Base-by-base conservation (phyloP, 2,113 vertebrate species). In the Procavia capensis region DNA sequence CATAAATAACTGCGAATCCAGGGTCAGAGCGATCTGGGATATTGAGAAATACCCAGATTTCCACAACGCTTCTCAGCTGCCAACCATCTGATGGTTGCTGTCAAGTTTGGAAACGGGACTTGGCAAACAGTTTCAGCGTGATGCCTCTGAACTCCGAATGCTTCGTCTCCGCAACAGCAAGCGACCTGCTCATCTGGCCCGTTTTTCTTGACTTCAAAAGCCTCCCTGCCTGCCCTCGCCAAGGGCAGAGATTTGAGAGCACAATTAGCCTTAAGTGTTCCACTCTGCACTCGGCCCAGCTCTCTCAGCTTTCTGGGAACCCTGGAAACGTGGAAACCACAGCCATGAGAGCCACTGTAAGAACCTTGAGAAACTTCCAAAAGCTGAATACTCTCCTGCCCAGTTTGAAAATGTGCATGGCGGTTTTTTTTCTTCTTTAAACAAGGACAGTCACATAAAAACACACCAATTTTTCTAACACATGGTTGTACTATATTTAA, bases 1-100 rank as follows among this genome's bases (percentile, higher is more conserved):
- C 91, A 92, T 94, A 96, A 96, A 97, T 95, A 96, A 95, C 97
- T 3, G 85, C 96, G 95, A 88, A 92, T 70, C 90, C 81, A 64
- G 45, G 95, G 93, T 85, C 97, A 86, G 74, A 72, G 66, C 5
- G 11, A 31, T 81, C 94, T 75, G 94, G 96, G 75, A 92, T 84
- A 80, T 16, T 63, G 39, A 93, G 93, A 97, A 95, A 95, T 81
- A 81, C 4, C 86, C 81, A 93, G 96, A 63, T 72, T 54, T 43
- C 75, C 93, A 81, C 81, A 70, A 29, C 25, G 93, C 63, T 86
- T 47, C 96, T 72, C 92, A 79, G 97, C 95, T 54, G 89, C 85
- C 88, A 57, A 89, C 94, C 91, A 87, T 90, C 81, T 41, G 92
- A 79, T 0, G 0, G 93, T 16, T 66, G 85, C 78, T 91, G 88